Conservation (phyloP, 2,113 vertebrate genomes). For the Plectropomus leopardus region DNA sequence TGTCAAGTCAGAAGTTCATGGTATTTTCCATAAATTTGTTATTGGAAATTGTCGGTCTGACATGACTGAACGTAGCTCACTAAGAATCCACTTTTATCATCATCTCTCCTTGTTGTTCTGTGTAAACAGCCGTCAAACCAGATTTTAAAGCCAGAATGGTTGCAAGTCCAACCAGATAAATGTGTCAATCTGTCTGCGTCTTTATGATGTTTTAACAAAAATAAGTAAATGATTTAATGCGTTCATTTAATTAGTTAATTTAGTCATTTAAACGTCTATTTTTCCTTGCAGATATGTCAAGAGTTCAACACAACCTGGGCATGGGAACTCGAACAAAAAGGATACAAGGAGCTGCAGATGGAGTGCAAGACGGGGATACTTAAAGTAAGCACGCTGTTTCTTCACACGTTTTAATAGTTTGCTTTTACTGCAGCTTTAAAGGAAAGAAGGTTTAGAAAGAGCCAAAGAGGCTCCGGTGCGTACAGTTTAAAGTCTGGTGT, state of each 20-base stretch:
- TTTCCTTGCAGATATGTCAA: slow-evolving; percentile 90
- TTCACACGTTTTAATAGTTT: not conserved
- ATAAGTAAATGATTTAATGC: not conserved
- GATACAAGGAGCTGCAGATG: slow-evolving; percentile 92
- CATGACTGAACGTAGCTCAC: too few relatives aligned
- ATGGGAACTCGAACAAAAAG: slow-evolving; percentile 98
- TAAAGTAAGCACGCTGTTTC: slow-evolving; percentile 86
- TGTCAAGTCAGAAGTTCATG: too few relatives aligned
- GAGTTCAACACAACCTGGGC: slow-evolving; percentile 98
- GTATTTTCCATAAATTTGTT: too few relatives aligned
- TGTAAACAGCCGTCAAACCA: too few relatives aligned
- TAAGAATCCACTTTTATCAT: too few relatives aligned
- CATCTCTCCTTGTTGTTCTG: too few relatives aligned
- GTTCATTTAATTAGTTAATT: not conserved
- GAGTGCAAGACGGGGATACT: slow-evolving; percentile 96
- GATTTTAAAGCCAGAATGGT: too few relatives aligned
- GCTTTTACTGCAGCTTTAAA: not conserved
- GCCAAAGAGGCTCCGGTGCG: not conserved
- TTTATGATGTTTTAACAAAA: not conserved
- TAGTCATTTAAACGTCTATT: not conserved
- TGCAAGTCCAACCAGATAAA: not conserved
- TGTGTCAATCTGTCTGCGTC: not conserved
- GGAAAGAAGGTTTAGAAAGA: not conserved
- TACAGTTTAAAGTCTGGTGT: too few relatives aligned
- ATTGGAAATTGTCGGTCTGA: too few relatives aligned